phyloP scores from a whole-genome alignment of 2,888 invertebrate species.

The Baccha elongata region DNA sequence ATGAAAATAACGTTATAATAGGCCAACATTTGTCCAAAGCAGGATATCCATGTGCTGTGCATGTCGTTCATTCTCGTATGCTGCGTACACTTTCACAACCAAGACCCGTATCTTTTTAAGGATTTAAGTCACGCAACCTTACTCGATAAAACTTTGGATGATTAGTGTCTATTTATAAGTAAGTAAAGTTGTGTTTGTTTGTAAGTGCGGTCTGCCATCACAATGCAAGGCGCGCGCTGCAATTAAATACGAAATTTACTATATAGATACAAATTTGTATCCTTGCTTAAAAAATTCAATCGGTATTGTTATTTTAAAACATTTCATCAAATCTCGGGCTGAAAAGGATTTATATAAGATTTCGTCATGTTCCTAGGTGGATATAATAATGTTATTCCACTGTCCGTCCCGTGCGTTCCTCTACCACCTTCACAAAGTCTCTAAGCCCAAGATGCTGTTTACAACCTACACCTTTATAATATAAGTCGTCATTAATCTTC shows the following conservation, averaged over 20 bases:
- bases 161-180: slow-evolving; percentile 36
- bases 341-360: background rate
- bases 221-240: slow-evolving; percentile 36
- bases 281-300: background rate
- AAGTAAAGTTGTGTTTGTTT: background rate
- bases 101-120: slow-evolving; percentile 21
- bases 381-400: background rate
- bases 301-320: background rate
- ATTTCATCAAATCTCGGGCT: background rate
- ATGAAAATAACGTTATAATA: slow-evolving; percentile 4
- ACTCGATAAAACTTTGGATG: slow-evolving; percentile 57
- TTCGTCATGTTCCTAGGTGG: background rate
- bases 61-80: background rate
- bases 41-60: slow-evolving; percentile 9
- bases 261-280: too few relatives aligned
- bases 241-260: slow-evolving; percentile 40
- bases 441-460: too few relatives aligned
- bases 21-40: slow-evolving; percentile 42
- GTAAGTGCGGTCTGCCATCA: slow-evolving; percentile 1
- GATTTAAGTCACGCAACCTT: slow-evolving; percentile 60
- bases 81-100: background rate
- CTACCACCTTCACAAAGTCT: background rate
- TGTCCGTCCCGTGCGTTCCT: too few relatives aligned
- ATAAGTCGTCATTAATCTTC: background rate
- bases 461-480: too few relatives aligned